These are phyloP conservation scores for Ophion slaviceki DNA, from an alignment of 2,888 invertebrate species.

Conservation along the genomic window DNA sequence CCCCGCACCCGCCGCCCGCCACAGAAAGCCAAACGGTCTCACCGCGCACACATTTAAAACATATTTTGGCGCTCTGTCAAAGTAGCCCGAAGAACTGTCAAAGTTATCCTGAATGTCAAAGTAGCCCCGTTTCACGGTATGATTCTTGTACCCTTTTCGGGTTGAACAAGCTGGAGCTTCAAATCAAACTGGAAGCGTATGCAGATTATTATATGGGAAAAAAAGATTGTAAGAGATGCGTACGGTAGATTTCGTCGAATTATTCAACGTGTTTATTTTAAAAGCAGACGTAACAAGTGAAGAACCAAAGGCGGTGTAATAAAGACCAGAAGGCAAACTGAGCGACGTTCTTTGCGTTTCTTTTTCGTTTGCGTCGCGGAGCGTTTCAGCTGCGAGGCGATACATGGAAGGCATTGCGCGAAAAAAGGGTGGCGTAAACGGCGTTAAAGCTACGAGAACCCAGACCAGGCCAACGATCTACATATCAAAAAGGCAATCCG, in stretches of 20 bases:
- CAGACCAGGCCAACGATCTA: conserved; percentile 76
- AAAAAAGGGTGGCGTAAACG: conserved; percentile 79
- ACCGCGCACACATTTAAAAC: no score
- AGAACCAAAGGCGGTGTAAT: conserved; percentile 41
- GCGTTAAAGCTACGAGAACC: conserved; percentile 78
- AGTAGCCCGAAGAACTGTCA: no score
- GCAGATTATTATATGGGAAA: no score
- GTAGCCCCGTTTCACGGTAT: no score
- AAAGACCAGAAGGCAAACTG: conserved; percentile 36
- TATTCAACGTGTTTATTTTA: not conserved
- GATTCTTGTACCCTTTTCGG: no score
- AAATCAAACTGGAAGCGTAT: no score
- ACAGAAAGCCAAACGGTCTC: no score
- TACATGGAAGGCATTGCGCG: conserved; percentile 64
- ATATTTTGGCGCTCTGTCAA: no score
- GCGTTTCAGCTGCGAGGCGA: conserved; percentile 34
- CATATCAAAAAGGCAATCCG: conserved; percentile 84
- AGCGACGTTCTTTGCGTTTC: conserved; percentile 15
- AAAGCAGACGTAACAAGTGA: not conserved
- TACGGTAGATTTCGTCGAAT: not conserved
- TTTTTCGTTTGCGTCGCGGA: conserved; percentile 41
- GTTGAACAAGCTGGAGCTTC: no score
- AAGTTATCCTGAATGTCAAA: no score
- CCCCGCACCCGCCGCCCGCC: no score
- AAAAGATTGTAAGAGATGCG: no score